A percentile compares a stretch with the other conserved stretches of the same genome.
Conservation (phyloP, 53 echinoderm and acorn worm species). For the Echinarachnius parma region DNA sequence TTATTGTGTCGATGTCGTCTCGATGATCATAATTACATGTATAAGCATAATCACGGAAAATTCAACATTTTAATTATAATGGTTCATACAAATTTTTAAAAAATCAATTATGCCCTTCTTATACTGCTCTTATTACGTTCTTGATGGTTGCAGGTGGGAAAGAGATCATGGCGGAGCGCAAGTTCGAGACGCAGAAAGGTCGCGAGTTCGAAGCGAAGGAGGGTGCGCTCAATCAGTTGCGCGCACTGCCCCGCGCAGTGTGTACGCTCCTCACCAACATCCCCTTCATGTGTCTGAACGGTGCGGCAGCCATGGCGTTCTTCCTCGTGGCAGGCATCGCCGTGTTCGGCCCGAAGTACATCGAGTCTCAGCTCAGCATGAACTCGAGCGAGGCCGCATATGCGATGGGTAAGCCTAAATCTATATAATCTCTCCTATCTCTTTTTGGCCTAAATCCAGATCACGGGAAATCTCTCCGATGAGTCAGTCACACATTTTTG, state of each 20-base stretch:
- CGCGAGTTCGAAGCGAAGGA: constrained; percentile 8
- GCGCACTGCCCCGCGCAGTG: constrained; percentile 70
- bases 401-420: constrained; percentile 60
- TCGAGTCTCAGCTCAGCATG: constrained; percentile 80
- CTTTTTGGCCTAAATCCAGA: too few relatives aligned
- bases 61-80: too few relatives aligned
- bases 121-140: too few relatives aligned
- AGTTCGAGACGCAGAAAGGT: constrained; percentile 27
- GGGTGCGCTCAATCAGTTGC: constrained; percentile 20
- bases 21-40: too few relatives aligned
- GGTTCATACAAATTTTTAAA: too few relatives aligned
- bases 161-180: constrained; percentile 5
- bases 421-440: background rate
- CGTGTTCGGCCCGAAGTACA: constrained; percentile 86
- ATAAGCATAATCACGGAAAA: too few relatives aligned
- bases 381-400: constrained; percentile 66
- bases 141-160: constrained; percentile 9
- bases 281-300: constrained; percentile 75
- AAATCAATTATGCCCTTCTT: too few relatives aligned
- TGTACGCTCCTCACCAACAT: constrained; percentile 73
- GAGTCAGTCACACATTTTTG: too few relatives aligned
- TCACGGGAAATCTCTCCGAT: too few relatives aligned
- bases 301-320: constrained; percentile 59
- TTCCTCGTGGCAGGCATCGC: constrained; percentile 80
- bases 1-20: too few relatives aligned